Evolutionary conservation across 2,888 invertebrate species (phyloP), one percentile per base, ranked within the genome.

Genomic region (Drosophila colorata): DNA sequence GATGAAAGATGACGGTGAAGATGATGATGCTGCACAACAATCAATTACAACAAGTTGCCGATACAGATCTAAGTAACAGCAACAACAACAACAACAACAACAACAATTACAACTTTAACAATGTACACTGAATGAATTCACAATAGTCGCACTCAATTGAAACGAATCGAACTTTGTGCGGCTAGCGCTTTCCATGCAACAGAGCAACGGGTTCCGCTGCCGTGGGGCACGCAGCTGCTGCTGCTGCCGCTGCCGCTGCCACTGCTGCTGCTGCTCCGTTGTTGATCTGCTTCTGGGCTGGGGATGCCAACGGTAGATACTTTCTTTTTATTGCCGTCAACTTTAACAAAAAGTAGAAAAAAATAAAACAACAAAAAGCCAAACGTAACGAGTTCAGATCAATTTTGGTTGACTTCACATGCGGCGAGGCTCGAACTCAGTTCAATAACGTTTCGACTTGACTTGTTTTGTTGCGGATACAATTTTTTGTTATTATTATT

Each of bases 351-450:
- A 28, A 28, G 3, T 2, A 20, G 3, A 20, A 20, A 20, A 25
- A 25, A 25, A 25, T 1, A 28, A 6, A 18, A 43, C 7, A 23
- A 13, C 18, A 9, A 38, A 77, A 80, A 85, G 63, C 68, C 66
- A 80, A 83, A 83, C 88, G 74, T 78, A 84, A 88, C 83, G 83
- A 84, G 83, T 84, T 84, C 89, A 87, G 89, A 88, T 87, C 85
- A 87, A 85, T 88, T 84, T 88, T 88, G 73, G 88, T 81, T 88
- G 81, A 85, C 86, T 87, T 69, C 78, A 75, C 78, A 73, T 58
- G 61, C 67, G 66, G 75, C 63, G 75, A 60, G 59, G 49, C 43
- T 63, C 61, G 51, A 76, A 68, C 69, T 59, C 51, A 71, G 78
- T 78, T 84, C 80, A 80, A 86, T 84, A 79, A 66, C 75, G 81